A percentile compares a stretch with the other conserved stretches of the same genome.
Evolutionary conservation across 2,888 invertebrate species (phyloP).

Genomic region (Lepidocyrtinus sp.): DNA sequence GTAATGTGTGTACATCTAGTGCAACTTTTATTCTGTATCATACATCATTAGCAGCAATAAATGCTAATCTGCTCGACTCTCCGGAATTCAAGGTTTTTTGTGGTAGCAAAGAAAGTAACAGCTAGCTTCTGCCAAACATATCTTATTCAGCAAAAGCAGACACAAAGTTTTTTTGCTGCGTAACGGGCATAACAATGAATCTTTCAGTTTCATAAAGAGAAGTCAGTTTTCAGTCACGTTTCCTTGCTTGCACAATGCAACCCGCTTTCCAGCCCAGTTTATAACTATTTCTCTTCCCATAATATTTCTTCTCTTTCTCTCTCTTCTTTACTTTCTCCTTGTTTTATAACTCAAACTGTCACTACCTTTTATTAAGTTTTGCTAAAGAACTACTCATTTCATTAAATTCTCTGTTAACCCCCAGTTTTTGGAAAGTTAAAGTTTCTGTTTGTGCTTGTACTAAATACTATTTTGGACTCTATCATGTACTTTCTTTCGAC

Average conservation of each 20-base stretch:
- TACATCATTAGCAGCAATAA: not conserved
- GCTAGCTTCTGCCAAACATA: too few relatives aligned
- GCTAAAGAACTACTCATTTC: conserved; percentile 14
- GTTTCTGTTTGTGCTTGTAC: not conserved
- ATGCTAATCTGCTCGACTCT: too few relatives aligned
- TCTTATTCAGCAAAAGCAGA: not conserved
- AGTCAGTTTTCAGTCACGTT: not conserved
- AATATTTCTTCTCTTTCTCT: conserved; percentile 22
- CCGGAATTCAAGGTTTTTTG: not conserved
- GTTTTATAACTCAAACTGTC: conserved; percentile 19
- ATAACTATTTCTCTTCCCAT: conserved; percentile 15
- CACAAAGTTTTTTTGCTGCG: not conserved
- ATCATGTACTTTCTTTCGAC: not conserved
- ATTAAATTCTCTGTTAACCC: conserved; percentile 4
- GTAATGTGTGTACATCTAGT: not conserved
- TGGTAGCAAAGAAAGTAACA: not conserved
- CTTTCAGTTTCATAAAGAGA: not conserved
- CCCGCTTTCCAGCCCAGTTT: conserved; percentile 22
- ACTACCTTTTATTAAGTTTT: conserved; percentile 2
- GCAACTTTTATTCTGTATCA: conserved; percentile 1
- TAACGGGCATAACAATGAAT: not conserved
- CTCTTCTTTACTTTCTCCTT: conserved; percentile 31
- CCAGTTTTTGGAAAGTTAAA: conserved; percentile 1
- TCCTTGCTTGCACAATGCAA: conserved; percentile 22
- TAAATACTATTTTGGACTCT: not conserved